Evolutionary conservation across 2,888 invertebrate genomes (phyloP).

Genomic region (Auanema freiburgensis): DNA sequence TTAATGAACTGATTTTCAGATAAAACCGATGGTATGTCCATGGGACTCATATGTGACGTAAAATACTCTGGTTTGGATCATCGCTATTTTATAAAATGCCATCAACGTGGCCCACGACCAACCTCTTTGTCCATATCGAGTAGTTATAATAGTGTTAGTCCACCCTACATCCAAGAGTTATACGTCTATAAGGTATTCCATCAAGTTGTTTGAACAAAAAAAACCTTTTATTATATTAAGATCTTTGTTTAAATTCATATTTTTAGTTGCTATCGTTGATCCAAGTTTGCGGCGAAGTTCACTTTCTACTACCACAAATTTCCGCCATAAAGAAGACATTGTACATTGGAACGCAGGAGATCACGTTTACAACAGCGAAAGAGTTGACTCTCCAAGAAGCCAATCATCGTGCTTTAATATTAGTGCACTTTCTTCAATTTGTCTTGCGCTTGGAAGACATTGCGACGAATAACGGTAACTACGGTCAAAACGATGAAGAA

Average conservation of each 20-base stretch:
- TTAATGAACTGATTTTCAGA: slow-evolving; percentile 25
- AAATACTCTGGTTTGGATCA: slow-evolving; percentile 22
- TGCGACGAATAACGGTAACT: too few species aligned
- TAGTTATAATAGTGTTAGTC: slow-evolving; percentile 21
- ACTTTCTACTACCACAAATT: too few species aligned
- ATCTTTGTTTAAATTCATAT: slow-evolving; percentile 11
- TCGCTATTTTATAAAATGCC: slow-evolving; percentile 22
- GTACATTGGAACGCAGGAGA: too few species aligned
- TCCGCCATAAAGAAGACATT: too few species aligned
- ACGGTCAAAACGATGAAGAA: too few species aligned
- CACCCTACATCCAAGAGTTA: slow-evolving; percentile 19
- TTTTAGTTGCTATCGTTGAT: too few species aligned
- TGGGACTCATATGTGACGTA: slow-evolving; percentile 22
- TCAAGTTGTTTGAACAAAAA: slow-evolving; percentile 23
- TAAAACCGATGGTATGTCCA: slow-evolving; percentile 23
- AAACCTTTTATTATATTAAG: slow-evolving; percentile 20
- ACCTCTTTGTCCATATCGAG: slow-evolving; percentile 21
- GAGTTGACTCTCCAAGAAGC: too few species aligned
- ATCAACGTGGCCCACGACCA: slow-evolving; percentile 20
- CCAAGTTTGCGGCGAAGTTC: too few species aligned
- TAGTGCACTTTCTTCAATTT: too few species aligned
- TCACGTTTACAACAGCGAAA: too few species aligned
- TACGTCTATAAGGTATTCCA: slow-evolving; percentile 23
- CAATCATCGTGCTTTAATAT: too few species aligned
- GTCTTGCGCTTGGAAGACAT: too few species aligned